A percentile compares a stretch with the other conserved stretches of the same genome.
Evolutionary conservation across 2,888 invertebrate species (phyloP).

Genomic region (Adelognathus sp.): DNA sequence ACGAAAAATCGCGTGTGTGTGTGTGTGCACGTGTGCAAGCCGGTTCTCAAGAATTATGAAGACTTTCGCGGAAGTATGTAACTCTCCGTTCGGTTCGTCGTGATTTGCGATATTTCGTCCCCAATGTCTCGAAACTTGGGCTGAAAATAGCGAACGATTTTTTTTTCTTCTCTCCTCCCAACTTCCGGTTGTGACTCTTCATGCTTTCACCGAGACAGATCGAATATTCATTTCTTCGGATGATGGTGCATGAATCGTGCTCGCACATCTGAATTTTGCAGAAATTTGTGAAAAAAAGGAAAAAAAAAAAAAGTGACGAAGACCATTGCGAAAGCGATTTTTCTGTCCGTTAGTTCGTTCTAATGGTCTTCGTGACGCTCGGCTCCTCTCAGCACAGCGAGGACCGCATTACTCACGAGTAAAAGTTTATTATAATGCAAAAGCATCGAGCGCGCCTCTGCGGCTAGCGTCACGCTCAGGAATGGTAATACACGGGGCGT

Average conservation of each 20-base stretch:
- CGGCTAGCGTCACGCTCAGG: conserved; percentile 34
- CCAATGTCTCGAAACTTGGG: background rate
- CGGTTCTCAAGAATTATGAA: conserved; percentile 30
- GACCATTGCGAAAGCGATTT: background rate
- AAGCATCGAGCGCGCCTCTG: background rate
- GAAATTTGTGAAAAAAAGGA: background rate
- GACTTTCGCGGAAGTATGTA: conserved; percentile 53
- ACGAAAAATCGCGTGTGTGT: too few relatives aligned
- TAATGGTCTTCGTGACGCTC: conserved; percentile 1
- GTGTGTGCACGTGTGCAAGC: background rate
- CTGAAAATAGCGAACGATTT: background rate
- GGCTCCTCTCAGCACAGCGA: background rate
- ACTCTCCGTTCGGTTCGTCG: conserved; percentile 18
- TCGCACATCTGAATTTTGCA: background rate
- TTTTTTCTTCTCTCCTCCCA: background rate
- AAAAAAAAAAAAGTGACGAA: too few relatives aligned
- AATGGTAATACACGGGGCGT: conserved; percentile 56
- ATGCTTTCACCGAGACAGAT: background rate
- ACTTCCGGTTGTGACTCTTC: background rate
- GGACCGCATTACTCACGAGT: background rate
- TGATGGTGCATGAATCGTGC: background rate
- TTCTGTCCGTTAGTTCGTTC: background rate
- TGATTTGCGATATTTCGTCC: conserved; percentile 24
- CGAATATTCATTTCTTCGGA: background rate
- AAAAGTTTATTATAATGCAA: conserved; percentile 10